A percentile compares a stretch with the other conserved stretches of the same genome.
These are phyloP conservation scores for Aleiodes sp. DNA, from an alignment of 1,140 invertebrate species.

Conservation along the genomic window DNA sequence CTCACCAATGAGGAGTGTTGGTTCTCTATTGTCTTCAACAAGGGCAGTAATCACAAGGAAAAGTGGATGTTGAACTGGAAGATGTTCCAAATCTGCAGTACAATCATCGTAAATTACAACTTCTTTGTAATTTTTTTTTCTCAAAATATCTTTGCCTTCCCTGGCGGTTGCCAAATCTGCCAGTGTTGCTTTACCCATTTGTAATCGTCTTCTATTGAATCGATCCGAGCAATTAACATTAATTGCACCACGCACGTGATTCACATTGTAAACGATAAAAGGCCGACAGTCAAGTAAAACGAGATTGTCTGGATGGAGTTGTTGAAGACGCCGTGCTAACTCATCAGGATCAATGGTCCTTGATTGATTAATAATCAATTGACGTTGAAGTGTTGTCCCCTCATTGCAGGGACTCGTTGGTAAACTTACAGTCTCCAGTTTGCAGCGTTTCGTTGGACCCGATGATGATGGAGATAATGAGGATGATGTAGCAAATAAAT, in stretches of 20 bases:
- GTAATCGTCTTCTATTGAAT: slow-evolving; percentile 75
- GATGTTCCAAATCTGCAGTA: slow-evolving; percentile 70
- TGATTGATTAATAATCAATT: slow-evolving; percentile 60
- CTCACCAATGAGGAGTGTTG: slow-evolving; percentile 78
- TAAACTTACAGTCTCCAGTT: slow-evolving; percentile 69
- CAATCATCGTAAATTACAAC: slow-evolving; percentile 78
- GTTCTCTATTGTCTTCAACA: slow-evolving; percentile 76
- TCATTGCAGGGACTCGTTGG: slow-evolving; percentile 71
- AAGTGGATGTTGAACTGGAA: slow-evolving; percentile 71
- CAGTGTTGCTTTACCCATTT: slow-evolving; percentile 73
- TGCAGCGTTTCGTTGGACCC: slow-evolving; percentile 66
- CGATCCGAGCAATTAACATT: slow-evolving; percentile 82
- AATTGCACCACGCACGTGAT: slow-evolving; percentile 77
- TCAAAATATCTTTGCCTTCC: slow-evolving; percentile 73
- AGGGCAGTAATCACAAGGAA: slow-evolving; percentile 75
- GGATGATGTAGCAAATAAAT: slow-evolving; percentile 2
- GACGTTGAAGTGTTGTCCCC: slow-evolving; percentile 65
- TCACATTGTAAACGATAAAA: slow-evolving; percentile 77
- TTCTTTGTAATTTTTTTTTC: slow-evolving; percentile 68
- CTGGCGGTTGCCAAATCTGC: slow-evolving; percentile 74
- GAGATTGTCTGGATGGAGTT: slow-evolving; percentile 49
- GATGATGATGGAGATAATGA: slow-evolving; percentile 17
- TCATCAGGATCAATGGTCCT: slow-evolving; percentile 50
- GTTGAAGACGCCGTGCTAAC: slow-evolving; percentile 41
- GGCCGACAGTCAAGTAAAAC: slow-evolving; percentile 78